phyloP scores from a whole-genome alignment of 2,888 invertebrate genomes.

The Auanema freiburgensis region DNA sequence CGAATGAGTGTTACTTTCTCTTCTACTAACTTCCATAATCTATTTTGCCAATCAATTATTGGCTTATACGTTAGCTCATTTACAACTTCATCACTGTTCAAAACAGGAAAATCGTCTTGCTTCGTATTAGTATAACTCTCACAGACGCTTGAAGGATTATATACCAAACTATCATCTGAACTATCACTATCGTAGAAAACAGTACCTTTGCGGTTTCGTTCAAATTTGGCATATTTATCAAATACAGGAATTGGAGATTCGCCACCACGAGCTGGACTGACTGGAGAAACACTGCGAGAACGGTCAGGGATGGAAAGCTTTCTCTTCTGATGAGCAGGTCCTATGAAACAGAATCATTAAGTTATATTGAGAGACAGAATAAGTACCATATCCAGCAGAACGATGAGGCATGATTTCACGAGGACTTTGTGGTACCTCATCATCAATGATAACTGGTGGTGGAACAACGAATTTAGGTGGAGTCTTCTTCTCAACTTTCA shows the following conservation, averaged over 20 bases:
- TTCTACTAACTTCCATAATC: slow-evolving; percentile 41
- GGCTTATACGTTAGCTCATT: slow-evolving; percentile 17
- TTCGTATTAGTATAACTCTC: neutral
- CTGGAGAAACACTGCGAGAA: slow-evolving; percentile 49
- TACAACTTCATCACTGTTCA: slow-evolving; percentile 10
- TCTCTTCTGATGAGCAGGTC: slow-evolving; percentile 53
- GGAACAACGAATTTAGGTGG: slow-evolving; percentile 30
- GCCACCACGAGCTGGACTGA: slow-evolving; percentile 15
- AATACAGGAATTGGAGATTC: slow-evolving; percentile 41
- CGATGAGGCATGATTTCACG: slow-evolving; percentile 55
- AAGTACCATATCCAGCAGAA: slow-evolving; percentile 56
- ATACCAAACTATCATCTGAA: slow-evolving; percentile 7
- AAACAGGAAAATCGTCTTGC: neutral
- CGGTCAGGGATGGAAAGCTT: slow-evolving; percentile 54
- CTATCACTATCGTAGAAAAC: slow-evolving; percentile 26
- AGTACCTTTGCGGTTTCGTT: slow-evolving; percentile 46
- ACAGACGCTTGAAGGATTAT: too few species aligned
- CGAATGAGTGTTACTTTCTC: slow-evolving; percentile 44
- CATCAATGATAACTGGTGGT: slow-evolving; percentile 40
- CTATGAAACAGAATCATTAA: slow-evolving; percentile 30
- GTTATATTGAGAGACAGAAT: neutral
- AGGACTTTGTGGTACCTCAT: slow-evolving; percentile 53
- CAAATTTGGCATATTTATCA: slow-evolving; percentile 50
- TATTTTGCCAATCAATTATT: slow-evolving; percentile 30
- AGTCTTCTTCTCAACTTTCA: slow-evolving; percentile 27